A percentile compares a stretch with the other conserved stretches of the same genome.
Evolutionary conservation across 2,113 vertebrate genomes (phyloP).

Genomic region (Hemiprocne comata): DNA sequence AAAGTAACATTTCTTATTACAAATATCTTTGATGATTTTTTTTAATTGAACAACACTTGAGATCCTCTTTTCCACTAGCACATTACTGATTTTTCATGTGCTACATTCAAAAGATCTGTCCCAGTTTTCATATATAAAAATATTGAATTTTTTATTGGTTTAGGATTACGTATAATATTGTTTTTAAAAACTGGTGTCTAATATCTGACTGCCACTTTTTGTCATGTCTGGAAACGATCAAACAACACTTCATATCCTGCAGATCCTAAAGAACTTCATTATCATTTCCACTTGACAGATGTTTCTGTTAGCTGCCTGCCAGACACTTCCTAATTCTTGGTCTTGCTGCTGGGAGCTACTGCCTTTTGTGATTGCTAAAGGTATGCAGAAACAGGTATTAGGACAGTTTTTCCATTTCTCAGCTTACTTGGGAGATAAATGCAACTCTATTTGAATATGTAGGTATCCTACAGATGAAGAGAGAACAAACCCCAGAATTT

Average conservation of each 20-base stretch:
- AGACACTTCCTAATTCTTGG: neutral
- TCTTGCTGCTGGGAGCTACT: neutral
- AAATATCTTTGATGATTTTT: neutral
- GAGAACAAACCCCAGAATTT: neutral
- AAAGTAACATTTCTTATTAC: neutral
- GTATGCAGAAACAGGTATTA: neutral
- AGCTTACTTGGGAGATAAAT: neutral
- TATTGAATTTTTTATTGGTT: too few species aligned
- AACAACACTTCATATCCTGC: neutral
- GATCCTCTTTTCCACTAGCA: neutral
- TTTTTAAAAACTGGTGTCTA: neutral
- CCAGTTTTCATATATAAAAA: neutral
- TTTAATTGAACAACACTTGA: neutral
- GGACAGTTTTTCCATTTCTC: neutral
- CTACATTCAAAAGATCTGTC: neutral
- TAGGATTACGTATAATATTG: neutral
- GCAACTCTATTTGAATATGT: neutral
- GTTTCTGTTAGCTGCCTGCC: neutral
- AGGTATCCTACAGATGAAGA: neutral
- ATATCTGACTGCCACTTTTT: neutral
- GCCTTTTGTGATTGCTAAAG: neutral
- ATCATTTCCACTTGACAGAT: neutral
- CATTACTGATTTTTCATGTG: neutral
- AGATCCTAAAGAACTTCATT: neutral
- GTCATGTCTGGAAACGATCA: neutral